Conservation (phyloP, 2,797 vertebrate genomes). For the Tolypeutes matacus region DNA sequence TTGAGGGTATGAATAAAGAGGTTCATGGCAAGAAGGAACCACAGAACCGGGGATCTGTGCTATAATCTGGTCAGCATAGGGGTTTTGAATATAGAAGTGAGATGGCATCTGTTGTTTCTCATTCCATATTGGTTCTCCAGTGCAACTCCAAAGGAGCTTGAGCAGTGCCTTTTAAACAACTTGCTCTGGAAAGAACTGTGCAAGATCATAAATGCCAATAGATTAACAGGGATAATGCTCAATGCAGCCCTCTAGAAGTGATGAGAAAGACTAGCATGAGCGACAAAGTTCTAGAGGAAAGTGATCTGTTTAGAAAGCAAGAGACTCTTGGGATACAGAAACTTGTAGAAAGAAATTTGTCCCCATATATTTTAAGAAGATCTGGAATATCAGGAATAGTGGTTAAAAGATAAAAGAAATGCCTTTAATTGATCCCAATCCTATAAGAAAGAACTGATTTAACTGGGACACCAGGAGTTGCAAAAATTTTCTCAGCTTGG, state of each 20-base stretch:
- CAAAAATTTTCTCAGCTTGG: background rate
- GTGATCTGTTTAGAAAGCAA: background rate
- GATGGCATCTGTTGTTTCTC: background rate
- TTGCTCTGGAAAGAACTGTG: background rate
- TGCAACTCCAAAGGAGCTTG: background rate
- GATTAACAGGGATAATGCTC: background rate
- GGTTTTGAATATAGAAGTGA: background rate
- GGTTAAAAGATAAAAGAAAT: background rate
- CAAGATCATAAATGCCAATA: background rate
- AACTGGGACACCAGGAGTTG: background rate
- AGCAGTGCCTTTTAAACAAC: background rate
- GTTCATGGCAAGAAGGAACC: background rate
- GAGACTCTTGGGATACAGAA: background rate
- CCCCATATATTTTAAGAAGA: background rate
- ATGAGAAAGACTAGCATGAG: background rate
- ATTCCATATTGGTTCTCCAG: background rate
- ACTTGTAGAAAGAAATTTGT: background rate
- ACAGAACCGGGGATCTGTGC: background rate
- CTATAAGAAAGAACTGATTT: background rate
- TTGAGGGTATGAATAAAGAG: background rate
- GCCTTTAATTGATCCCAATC: background rate
- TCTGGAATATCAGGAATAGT: background rate
- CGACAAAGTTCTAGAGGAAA: background rate
- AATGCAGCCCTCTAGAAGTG: background rate
- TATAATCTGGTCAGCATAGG: background rate